Evolutionary conservation across 2,113 vertebrate species (phyloP), one percentile per base, ranked within the genome.

Genomic region (Pollachius pollachius): DNA sequence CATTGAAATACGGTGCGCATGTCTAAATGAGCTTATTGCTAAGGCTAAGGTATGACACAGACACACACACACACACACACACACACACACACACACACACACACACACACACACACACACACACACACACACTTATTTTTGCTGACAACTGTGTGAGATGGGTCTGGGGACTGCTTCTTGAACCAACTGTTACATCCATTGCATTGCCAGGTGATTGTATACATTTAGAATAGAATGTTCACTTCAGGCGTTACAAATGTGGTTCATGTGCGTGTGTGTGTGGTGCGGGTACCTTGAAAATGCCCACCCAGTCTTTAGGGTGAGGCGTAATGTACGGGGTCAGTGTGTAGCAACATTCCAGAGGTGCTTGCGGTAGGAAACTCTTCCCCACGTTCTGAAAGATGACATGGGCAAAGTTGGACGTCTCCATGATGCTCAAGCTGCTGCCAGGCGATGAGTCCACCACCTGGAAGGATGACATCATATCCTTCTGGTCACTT

Each of bases 341-440:
- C 85, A 99, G 88, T 65, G 95, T 99, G 67, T 97, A 99, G 89
- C 93, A 93, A 80, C 96, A 99, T 82, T 99, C 97, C 75, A 99
- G 90, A 12, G 97, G 94, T 5, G 93, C 93, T 80, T 96, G 95
- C 4, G 97, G 97, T 83, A 96, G 94, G 12, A 98, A 99, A 89
- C 96, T 98, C 89, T 98, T 98, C 1, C 93, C 96, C 56, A 99
- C 97, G 88, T 98, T 97, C 90, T 98, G 97, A 92, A 99, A 99
- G 91, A 99, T 98, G 79, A 98, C 97, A 56, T 99, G 97, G 27
- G 97, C 96, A 84, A 98, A 99, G 90, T 98, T 99, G 67, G 97
- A 98, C 1, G 93, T 95, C 86, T 98, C 97, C 89, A 95, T 93
- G 72, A 93, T 3, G 58, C 89, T 87, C 78, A 91, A 81, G 18